These are phyloP conservation scores for Eleginops maclovinus DNA, from an alignment of 2,113 vertebrate genomes.

Conservation along the genomic window DNA sequence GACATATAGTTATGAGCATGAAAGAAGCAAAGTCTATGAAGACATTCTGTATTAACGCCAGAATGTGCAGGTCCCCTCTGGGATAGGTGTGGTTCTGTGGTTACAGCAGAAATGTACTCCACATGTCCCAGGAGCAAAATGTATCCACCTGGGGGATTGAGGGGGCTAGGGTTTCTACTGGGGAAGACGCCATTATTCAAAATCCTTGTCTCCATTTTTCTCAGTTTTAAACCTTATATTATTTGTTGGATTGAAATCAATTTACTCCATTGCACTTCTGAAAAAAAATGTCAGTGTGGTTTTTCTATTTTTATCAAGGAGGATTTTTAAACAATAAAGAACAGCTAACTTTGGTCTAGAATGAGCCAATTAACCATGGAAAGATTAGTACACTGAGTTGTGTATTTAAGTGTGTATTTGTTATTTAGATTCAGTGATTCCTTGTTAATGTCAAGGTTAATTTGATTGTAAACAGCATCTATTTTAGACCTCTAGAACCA, in stretches of 20 bases:
- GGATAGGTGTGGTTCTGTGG: neutral
- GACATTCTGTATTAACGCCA: neutral
- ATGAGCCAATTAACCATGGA: too few species aligned
- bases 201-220: too few species aligned
- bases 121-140: neutral
- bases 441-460: neutral
- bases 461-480: neutral
- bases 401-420: neutral
- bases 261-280: too few species aligned
- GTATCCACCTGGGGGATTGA: neutral
- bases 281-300: neutral
- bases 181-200: too few species aligned
- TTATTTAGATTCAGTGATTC: neutral
- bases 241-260: too few species aligned
- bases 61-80: too few species aligned
- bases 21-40: too few species aligned
- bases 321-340: neutral
- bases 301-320: too few species aligned
- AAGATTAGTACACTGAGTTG: neutral
- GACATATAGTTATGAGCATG: too few species aligned
- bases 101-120: neutral
- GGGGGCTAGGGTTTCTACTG: neutral
- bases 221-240: too few species aligned
- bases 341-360: neutral
- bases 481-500: neutral